These are phyloP conservation scores for Larimichthys crocea DNA, from an alignment of 2,113 vertebrate genomes.

Conservation along the genomic window DNA sequence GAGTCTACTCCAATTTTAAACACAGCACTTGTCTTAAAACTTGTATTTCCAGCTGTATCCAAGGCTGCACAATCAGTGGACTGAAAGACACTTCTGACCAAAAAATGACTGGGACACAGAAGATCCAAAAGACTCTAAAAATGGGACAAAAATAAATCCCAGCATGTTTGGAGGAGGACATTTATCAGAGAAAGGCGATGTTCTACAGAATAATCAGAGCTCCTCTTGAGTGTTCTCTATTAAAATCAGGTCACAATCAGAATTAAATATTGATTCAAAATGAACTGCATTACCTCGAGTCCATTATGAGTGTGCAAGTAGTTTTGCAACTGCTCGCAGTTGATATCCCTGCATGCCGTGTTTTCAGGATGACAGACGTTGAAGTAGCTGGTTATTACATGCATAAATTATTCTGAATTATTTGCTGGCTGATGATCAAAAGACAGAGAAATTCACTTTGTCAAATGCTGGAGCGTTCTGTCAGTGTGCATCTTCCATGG, in stretches of 20 bases:
- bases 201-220: neutral
- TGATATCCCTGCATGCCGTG: neutral
- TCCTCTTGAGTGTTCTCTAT: neutral
- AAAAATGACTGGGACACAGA: neutral
- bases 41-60: neutral
- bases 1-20: neutral
- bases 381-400: slow-evolving; percentile 11
- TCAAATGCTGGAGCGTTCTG: slow-evolving; percentile 28
- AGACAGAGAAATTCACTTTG: slow-evolving; percentile 27
- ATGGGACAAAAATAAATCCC: neutral
- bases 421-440: slow-evolving; percentile 41
- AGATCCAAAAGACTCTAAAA: neutral
- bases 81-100: neutral
- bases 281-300: neutral
- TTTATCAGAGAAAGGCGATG: neutral
- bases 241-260: slow-evolving; percentile 6
- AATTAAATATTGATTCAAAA: neutral
- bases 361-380: slow-evolving; percentile 22
- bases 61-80: neutral
- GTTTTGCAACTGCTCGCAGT: neutral
- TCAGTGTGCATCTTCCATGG: neutral
- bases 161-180: neutral
- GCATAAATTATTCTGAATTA: slow-evolving; percentile 9
- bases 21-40: neutral
- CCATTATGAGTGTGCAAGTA: neutral